phyloP scores from a whole-genome alignment of 2,797 vertebrate genomes.

The Hydrocynus forskahlii region DNA sequence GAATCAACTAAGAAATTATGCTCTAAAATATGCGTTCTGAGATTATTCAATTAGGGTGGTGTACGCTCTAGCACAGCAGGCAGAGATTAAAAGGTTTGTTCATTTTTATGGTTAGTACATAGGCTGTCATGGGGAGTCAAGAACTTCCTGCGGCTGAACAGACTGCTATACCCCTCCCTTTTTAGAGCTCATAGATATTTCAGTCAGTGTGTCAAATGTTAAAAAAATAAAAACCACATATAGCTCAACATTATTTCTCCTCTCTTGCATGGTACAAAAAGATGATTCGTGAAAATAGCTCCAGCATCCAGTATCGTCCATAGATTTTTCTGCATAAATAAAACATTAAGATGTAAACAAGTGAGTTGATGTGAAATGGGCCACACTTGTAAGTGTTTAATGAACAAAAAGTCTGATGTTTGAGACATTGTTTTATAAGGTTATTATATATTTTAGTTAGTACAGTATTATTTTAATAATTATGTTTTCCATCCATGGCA shows the following conservation, averaged over 20 bases:
- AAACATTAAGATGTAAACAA: no score
- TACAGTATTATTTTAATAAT: no score
- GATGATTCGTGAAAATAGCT: no score
- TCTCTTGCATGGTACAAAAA: background rate
- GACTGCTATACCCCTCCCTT: background rate
- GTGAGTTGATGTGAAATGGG: no score
- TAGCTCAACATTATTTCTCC: background rate
- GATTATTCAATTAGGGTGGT: background rate
- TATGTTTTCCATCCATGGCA: background rate
- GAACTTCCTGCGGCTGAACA: background rate
- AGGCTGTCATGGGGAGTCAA: background rate
- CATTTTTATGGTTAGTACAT: background rate
- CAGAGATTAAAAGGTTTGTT: background rate
- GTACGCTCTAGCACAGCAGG: background rate
- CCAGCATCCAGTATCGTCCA: no score
- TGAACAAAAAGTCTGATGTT: no score
- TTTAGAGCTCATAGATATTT: conserved; percentile 11
- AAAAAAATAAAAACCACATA: background rate
- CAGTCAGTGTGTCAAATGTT: background rate
- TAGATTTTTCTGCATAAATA: no score
- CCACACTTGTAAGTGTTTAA: no score
- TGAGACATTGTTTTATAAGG: no score
- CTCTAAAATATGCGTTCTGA: background rate
- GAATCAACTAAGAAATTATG: background rate
- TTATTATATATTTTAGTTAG: no score